Percentiles rank a stretch among this genome's conserved stretches.
These are phyloP conservation scores for Hydropsyche tenuis DNA, from an alignment of 1,140 invertebrate species.

Conservation along the genomic window DNA sequence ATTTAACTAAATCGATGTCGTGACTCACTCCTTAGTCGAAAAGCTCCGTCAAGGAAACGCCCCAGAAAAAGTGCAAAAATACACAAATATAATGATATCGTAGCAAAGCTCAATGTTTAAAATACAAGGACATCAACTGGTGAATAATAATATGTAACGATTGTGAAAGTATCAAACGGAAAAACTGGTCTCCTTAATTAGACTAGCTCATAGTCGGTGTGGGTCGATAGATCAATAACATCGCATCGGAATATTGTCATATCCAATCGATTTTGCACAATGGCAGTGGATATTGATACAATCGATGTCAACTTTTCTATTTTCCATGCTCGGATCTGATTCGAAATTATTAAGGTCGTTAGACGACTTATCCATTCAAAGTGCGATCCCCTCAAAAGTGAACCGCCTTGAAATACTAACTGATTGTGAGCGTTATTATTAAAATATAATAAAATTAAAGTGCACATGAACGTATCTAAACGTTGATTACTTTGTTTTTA, in stretches of 20 bases:
- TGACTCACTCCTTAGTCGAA: neutral
- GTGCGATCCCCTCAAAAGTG: neutral
- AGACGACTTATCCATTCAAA: neutral
- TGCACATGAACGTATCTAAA: no score
- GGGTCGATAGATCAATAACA: slow-evolving; percentile 2
- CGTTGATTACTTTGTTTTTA: neutral
- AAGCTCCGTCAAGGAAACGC: neutral
- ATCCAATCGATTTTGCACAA: neutral
- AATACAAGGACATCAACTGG: slow-evolving; percentile 1
- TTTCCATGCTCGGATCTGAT: neutral
- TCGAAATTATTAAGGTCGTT: neutral
- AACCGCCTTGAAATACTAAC: neutral
- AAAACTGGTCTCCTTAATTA: slow-evolving; percentile 14
- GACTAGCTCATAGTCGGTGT: neutral
- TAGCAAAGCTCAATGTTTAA: slow-evolving; percentile 3
- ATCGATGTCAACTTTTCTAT: no score
- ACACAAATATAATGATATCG: neutral
- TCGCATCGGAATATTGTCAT: neutral
- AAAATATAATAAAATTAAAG: no score
- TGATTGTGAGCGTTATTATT: no score
- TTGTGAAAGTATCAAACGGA: slow-evolving; percentile 23
- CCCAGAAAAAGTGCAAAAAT: neutral
- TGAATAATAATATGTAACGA: neutral
- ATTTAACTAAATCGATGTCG: neutral
- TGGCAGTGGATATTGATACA: neutral